phyloP scores from a whole-genome alignment of 2,113 vertebrate species.

The Etheostoma cragini region DNA sequence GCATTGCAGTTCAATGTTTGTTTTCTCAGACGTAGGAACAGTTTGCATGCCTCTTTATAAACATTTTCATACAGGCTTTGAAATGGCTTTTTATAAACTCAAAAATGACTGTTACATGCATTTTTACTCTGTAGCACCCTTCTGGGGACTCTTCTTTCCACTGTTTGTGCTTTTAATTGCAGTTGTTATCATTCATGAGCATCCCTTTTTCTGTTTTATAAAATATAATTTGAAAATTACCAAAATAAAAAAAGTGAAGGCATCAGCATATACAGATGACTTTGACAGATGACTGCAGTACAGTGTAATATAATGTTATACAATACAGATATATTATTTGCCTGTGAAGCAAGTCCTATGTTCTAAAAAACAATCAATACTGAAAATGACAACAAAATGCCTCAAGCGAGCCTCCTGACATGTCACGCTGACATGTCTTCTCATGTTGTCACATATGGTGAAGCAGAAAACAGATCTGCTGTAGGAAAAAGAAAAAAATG shows the following conservation, averaged over 20 bases:
- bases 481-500: neutral
- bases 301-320: neutral
- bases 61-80: neutral
- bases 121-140: neutral
- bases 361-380: conserved; percentile 44
- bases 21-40: neutral
- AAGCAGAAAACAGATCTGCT: conserved; percentile 38
- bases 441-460: conserved; percentile 39
- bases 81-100: neutral
- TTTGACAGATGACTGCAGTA: neutral
- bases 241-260: neutral
- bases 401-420: conserved; percentile 31
- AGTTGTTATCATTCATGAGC: neutral
- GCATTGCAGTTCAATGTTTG: conserved; percentile 16
- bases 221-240: neutral
- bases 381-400: conserved; percentile 54
- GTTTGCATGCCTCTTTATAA: neutral
- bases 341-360: conserved; percentile 1
- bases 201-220: neutral
- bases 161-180: neutral
- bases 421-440: conserved; percentile 28
- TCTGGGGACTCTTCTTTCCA: conserved; percentile 1
- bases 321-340: neutral
- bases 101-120: neutral
- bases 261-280: neutral